These are phyloP conservation scores for Arrhamphus sclerolepis DNA, from an alignment of 2,797 vertebrate species.

Conservation along the genomic window DNA sequence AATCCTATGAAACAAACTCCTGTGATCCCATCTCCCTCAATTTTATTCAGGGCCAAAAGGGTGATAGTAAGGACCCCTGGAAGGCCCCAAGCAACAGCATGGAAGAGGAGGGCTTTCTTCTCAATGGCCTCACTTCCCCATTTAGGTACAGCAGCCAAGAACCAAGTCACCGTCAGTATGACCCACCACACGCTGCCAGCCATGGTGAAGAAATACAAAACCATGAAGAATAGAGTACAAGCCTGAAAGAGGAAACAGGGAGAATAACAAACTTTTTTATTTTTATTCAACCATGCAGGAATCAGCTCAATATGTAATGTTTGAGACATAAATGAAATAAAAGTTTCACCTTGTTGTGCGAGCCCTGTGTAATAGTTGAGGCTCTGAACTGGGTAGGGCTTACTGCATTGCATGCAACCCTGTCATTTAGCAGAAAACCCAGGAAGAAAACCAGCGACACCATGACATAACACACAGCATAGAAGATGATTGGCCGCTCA, in stretches of 20 bases:
- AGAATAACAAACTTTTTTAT: not conserved
- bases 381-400: slow-evolving; percentile 87
- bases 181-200: slow-evolving; percentile 99
- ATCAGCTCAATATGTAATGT: not conserved
- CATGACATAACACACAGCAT: slow-evolving; percentile 98
- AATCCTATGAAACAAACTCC: slow-evolving; percentile 98
- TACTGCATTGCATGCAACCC: slow-evolving; percentile 90
- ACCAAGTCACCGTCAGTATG: slow-evolving; percentile 98
- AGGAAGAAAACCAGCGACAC: slow-evolving; percentile 95
- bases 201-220: slow-evolving; percentile 99
- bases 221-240: slow-evolving; percentile 97
- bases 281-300: slow-evolving; percentile 5
- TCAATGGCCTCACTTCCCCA: slow-evolving; percentile 99
- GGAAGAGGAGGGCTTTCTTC: slow-evolving; percentile 97
- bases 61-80: slow-evolving; percentile 93
- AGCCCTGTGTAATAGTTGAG: slow-evolving; percentile 94
- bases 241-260: slow-evolving; percentile 55
- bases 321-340: not conserved
- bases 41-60: slow-evolving; percentile 96
- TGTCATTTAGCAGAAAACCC: slow-evolving; percentile 93
- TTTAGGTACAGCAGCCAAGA: slow-evolving; percentile 96
- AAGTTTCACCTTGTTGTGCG: slow-evolving; percentile 88
- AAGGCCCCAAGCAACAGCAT: slow-evolving; percentile 94
- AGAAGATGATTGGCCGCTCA: slow-evolving; percentile 97
- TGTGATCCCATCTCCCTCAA: slow-evolving; percentile 97